Base-by-base conservation (phyloP, 2,888 invertebrate species). In the Pristionchus fissidentatus region DNA sequence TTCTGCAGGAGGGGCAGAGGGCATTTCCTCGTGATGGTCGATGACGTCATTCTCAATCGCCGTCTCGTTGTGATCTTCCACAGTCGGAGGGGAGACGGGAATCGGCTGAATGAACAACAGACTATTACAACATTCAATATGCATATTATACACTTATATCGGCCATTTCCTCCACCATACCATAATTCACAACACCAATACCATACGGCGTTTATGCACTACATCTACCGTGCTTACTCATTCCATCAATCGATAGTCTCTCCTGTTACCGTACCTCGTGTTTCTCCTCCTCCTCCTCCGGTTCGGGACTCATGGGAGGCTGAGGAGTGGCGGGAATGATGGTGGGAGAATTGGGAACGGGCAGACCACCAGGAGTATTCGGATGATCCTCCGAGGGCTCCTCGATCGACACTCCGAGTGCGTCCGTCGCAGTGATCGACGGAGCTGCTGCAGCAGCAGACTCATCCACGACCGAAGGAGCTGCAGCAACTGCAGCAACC, bases 281-380 rank as follows among this genome's bases (percentile, higher is more conserved):
- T n/a, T 78, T 52, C 43, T 73, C 19, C 15, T 73, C 7, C 3
- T 49, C 52, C 32, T 38, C 79, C n/a, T 38, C 22, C 26, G 35
- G 79, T 29, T 80, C 79, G n/a, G 79, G 79, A 80, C 57, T 60
- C 41, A 41, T 32, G 26, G 79, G 79, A 52, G 79, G 79, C 29
- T 80, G 79, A n/a, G 79, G 79, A 19, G 79, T 80, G 79, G 79
- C 79, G 29, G 79, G 79, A 8, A 80, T 80, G 43, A 80, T 49
- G 60, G 79, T 80, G 43, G 79, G 79, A 5, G 79, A 80, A n/a
- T 57, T 26, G 29, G 79, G 79, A 10, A 80, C 79, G 26, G 79
- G 79, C 7, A 80, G 79, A 26, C 77, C 77, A 0, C 52, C 77
- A 22, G 77, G 77, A 4, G 73, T 73, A 26, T 13, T 19, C 8